Conservation (phyloP, 2,113 vertebrate genomes). For the Phyllopteryx taeniolatus region DNA sequence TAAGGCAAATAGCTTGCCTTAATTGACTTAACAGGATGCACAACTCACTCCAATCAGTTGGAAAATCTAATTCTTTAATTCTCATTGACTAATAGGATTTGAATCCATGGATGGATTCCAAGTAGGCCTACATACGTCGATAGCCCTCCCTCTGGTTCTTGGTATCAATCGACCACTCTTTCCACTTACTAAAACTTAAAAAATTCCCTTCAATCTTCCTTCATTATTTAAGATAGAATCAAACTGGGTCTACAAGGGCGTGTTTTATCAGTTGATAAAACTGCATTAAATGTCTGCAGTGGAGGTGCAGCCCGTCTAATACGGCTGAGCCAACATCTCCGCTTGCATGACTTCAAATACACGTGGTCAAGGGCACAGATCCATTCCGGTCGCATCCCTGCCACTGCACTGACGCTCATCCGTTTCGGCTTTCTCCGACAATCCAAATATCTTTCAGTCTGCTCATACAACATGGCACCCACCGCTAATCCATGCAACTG, state of each 20-base stretch:
- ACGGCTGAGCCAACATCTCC: conserved; percentile 44
- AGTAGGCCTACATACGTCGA: not conserved
- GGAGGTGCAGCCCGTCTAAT: conserved; percentile 36
- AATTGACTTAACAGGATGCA: conserved; percentile 9
- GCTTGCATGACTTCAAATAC: conserved; percentile 12
- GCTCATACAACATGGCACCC: conserved; percentile 18
- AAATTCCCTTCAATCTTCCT: not conserved
- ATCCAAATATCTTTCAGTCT: conserved; percentile 27
- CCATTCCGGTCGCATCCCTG: conserved; percentile 11
- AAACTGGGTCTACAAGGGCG: not conserved
- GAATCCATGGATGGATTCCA: conserved; percentile 7
- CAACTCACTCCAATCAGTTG: conserved; percentile 2
- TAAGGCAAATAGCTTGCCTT: not conserved
- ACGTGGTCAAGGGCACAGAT: conserved; percentile 29
- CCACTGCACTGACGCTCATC: not conserved
- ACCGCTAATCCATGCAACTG: conserved; percentile 41
- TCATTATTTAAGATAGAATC: not conserved
- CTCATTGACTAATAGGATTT: conserved; percentile 31
- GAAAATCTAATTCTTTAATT: conserved; percentile 35
- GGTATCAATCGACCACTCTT: not conserved
- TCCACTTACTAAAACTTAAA: not conserved
- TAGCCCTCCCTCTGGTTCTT: conserved; percentile 1
- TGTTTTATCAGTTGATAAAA: conserved; percentile 15
- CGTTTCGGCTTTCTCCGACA: conserved; percentile 8
- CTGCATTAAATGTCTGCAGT: conserved; percentile 32